phyloP scores from a whole-genome alignment of 30 jellyfish, hydroid and myxozoan species.

The Mastigias papua region DNA sequence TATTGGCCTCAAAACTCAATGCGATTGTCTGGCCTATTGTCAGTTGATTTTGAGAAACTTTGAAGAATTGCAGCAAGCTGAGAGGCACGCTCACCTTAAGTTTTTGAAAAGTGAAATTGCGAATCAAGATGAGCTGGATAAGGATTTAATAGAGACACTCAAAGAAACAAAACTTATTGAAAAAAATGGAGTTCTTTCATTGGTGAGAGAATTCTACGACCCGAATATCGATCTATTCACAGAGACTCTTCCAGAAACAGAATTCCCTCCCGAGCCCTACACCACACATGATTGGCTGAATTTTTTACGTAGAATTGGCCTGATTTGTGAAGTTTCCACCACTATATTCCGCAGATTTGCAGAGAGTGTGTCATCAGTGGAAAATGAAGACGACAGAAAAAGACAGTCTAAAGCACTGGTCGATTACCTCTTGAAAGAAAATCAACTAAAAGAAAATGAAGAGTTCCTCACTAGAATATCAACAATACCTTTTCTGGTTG shows the following conservation, averaged over 20 bases:
- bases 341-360: conserved; percentile 52
- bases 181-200: conserved; percentile 29
- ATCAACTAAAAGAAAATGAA: neutral
- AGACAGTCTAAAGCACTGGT: conserved; percentile 39
- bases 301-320: conserved; percentile 66
- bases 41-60: conserved; percentile 20
- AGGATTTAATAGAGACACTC: neutral
- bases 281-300: conserved; percentile 45
- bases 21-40: conserved; percentile 14
- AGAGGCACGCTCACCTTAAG: conserved; percentile 20
- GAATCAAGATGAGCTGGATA: neutral
- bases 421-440: neutral
- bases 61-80: conserved; percentile 5
- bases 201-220: conserved; percentile 55
- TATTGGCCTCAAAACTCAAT: conserved; percentile 3
- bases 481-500: conserved; percentile 37
- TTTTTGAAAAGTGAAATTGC: conserved; percentile 14
- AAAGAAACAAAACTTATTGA: conserved; percentile 24
- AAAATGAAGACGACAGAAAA: neutral
- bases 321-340: conserved; percentile 11
- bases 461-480: conserved; percentile 1
- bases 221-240: conserved; percentile 56
- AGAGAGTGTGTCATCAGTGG: conserved; percentile 14
- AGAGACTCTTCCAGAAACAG: conserved; percentile 12
- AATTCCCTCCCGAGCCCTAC: conserved; percentile 65